Percentiles rank a stretch among this genome's conserved stretches.
Evolutionary conservation across 2,113 vertebrate genomes (phyloP).

Genomic region (Gopherus flavomarginatus): DNA sequence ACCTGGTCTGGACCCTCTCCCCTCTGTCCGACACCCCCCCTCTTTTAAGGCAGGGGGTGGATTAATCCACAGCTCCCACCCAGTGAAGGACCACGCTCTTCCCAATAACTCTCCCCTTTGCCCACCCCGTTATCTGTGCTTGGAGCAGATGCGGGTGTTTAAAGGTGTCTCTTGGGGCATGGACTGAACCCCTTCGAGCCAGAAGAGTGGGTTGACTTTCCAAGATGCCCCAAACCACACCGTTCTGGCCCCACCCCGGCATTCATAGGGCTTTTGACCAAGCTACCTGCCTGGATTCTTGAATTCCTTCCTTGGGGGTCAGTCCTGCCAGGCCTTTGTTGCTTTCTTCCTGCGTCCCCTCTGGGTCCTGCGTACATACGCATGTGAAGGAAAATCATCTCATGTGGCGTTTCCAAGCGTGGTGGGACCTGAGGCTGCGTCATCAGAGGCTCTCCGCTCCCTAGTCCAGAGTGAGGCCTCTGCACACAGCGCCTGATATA

Average conservation of each 20-base stretch:
- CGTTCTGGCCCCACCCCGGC: not conserved
- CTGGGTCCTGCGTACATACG: not conserved
- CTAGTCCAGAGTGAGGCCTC: not conserved
- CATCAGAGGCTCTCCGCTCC: not conserved
- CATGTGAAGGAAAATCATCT: not conserved
- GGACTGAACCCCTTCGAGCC: not conserved
- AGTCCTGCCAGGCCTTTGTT: not conserved
- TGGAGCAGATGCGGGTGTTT: not conserved
- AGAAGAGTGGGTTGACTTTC: not conserved
- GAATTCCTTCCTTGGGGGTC: not conserved
- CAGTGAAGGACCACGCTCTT: not conserved
- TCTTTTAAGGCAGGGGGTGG: not conserved
- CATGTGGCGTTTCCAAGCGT: not conserved
- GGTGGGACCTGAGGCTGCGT: not conserved
- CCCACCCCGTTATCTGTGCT: not conserved
- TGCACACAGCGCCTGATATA: not conserved
- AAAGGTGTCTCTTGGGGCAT: not conserved
- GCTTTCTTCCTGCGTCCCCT: not conserved
- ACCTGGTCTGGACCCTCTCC: too few species aligned
- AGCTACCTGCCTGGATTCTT: not conserved
- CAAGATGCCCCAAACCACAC: not conserved
- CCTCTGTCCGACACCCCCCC: not conserved
- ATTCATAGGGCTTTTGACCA: not conserved
- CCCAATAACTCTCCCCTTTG: not conserved
- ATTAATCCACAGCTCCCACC: not conserved